These are phyloP conservation scores for Megalopta genalis DNA, from an alignment of 1,140 invertebrate genomes.

Conservation along the genomic window DNA sequence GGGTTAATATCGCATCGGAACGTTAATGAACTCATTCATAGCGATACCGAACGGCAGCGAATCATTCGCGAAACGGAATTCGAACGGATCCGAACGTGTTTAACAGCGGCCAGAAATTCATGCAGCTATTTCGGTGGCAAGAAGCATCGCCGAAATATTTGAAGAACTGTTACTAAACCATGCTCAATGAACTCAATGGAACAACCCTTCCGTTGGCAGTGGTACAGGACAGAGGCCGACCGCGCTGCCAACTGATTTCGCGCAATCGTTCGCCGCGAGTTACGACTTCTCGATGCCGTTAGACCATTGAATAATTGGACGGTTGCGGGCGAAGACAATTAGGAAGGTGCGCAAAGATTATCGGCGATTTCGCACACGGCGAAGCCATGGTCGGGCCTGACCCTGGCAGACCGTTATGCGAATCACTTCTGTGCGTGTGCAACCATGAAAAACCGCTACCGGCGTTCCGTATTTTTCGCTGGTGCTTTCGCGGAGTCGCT, in stretches of 20 bases:
- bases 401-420: too few relatives aligned
- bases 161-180: slow-evolving; percentile 26
- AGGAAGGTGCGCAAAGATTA: too few relatives aligned
- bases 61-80: slow-evolving; percentile 9
- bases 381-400: too few relatives aligned
- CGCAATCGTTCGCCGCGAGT: background rate
- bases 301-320: slow-evolving; percentile 6
- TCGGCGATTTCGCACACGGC: too few relatives aligned
- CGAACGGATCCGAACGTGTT: background rate
- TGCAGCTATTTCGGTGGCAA: slow-evolving; percentile 19
- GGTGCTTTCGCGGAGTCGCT: too few relatives aligned
- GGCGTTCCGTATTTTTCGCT: too few relatives aligned
- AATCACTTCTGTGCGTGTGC: too few relatives aligned
- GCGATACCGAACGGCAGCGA: background rate
- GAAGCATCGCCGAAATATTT: slow-evolving; percentile 25
- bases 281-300: background rate
- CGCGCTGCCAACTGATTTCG: slow-evolving; percentile 31
- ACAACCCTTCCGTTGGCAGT: slow-evolving; percentile 33
- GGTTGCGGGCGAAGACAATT: too few relatives aligned
- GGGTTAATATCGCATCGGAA: too few relatives aligned
- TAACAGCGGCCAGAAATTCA: slow-evolving; percentile 24
- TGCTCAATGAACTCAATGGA: slow-evolving; percentile 49
- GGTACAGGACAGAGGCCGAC: background rate
- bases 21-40: slow-evolving; percentile 30
- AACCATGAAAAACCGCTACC: too few relatives aligned